phyloP scores from a whole-genome alignment of 2,888 invertebrate species.

The Balanococcus diminutus region DNA sequence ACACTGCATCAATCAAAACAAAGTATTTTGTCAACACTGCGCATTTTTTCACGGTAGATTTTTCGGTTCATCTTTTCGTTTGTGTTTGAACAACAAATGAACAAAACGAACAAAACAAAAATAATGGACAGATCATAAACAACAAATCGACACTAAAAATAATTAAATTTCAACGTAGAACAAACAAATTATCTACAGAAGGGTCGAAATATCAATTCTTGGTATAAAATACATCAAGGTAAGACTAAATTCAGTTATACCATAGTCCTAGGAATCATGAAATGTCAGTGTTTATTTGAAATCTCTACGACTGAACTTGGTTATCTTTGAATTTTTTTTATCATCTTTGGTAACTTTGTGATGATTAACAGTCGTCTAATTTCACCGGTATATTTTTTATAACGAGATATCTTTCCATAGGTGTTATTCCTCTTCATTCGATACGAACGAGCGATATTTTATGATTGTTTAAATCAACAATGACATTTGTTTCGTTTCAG shows the following conservation, averaged over 20 bases:
- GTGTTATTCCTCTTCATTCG: not conserved
- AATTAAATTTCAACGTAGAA: not conserved
- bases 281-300: not conserved
- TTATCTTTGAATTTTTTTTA: not conserved
- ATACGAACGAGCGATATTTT: too few species aligned
- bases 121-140: conserved; percentile 10
- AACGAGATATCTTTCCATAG: not conserved
- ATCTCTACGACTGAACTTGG: not conserved
- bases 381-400: too few species aligned
- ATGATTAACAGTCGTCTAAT: too few species aligned
- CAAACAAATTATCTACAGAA: not conserved
- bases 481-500: not conserved
- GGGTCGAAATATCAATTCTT: not conserved
- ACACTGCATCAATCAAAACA: not conserved
- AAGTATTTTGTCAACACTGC: too few species aligned
- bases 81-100: not conserved
- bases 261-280: not conserved
- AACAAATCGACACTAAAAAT: not conserved
- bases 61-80: not conserved
- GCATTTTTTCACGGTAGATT: not conserved
- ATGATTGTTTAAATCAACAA: not conserved
- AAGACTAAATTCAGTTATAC: not conserved
- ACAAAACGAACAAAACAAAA: not conserved
- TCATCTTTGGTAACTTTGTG: not conserved
- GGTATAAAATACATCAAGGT: not conserved